phyloP scores from a whole-genome alignment of 2,797 vertebrate genomes.

The Myripristis murdjan region DNA sequence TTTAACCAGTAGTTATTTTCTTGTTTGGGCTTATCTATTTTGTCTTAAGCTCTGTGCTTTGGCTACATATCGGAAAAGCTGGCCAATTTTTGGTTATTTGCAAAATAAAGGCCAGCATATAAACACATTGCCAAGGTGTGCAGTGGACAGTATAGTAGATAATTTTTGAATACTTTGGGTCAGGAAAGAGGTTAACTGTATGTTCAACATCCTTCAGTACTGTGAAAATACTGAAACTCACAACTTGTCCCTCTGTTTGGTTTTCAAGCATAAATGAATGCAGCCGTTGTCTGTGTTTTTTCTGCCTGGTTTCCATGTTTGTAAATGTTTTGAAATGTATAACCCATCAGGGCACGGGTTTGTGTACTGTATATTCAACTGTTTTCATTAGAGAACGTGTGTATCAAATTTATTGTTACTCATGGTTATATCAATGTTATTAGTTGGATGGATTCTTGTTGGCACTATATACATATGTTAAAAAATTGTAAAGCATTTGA shows the following conservation, averaged over 20 bases:
- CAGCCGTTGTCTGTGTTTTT: conserved; percentile 67
- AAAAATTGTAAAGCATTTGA: conserved; percentile 74
- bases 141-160: conserved; percentile 7
- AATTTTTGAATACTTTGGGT: conserved; percentile 26
- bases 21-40: too few relatives aligned
- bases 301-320: conserved; percentile 73
- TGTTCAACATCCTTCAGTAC: conserved; percentile 62
- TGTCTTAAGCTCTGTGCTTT: too few relatives aligned
- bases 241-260: conserved; percentile 16
- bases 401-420: conserved; percentile 81
- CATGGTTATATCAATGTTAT: conserved; percentile 83
- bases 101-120: too few relatives aligned
- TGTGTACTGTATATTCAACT: conserved; percentile 81
- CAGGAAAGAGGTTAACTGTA: conserved; percentile 18
- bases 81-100: too few relatives aligned
- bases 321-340: conserved; percentile 66
- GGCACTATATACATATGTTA: conserved; percentile 79
- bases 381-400: conserved; percentile 87
- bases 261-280: conserved; percentile 52
- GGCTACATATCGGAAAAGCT: too few relatives aligned
- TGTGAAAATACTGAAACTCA: conserved; percentile 51
- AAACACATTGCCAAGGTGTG: conserved; percentile 19
- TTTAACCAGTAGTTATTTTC: too few relatives aligned
- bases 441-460: conserved; percentile 83
- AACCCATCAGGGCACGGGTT: conserved; percentile 75